A percentile compares a stretch with the other conserved stretches of the same genome.
Evolutionary conservation across 2,113 vertebrate species (phyloP).

Genomic region (Limnothrissa miodon): DNA sequence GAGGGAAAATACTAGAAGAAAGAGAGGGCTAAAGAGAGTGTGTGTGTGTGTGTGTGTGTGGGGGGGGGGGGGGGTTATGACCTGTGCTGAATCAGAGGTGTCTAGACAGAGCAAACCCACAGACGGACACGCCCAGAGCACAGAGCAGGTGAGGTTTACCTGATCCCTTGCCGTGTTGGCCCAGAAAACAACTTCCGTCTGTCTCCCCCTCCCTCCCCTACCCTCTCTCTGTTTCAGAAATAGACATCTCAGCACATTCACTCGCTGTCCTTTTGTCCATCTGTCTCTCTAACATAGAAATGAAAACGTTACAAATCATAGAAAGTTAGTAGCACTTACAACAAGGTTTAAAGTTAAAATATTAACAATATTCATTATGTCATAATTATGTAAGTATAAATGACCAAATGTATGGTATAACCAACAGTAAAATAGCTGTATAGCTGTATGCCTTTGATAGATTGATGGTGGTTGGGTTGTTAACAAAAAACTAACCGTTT

Average conservation of each 20-base stretch:
- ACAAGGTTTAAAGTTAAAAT: neutral
- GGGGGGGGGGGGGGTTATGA: neutral
- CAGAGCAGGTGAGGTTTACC: constrained; percentile 47
- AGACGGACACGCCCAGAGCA: constrained; percentile 35
- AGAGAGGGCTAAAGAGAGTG: neutral
- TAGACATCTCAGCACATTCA: neutral
- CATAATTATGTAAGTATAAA: neutral
- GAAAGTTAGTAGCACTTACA: neutral
- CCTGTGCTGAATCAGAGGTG: constrained; percentile 56
- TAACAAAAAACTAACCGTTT: no score
- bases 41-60: neutral
- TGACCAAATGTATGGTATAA: neutral
- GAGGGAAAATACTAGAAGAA: neutral
- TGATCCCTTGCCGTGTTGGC: constrained; percentile 31
- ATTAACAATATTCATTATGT: neutral
- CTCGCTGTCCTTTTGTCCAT: neutral
- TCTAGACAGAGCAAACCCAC: constrained; percentile 57
- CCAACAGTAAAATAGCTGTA: neutral
- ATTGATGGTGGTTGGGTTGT: neutral
- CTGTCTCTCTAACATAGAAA: neutral
- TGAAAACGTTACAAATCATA: neutral
- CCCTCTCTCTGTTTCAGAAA: constrained; percentile 9
- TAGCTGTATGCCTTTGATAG: neutral
- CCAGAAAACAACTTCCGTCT: constrained; percentile 16
- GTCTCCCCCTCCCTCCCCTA: constrained; percentile 26